Evolutionary conservation across 2,113 vertebrate genomes (phyloP).

Genomic region (Mixornis gularis): DNA sequence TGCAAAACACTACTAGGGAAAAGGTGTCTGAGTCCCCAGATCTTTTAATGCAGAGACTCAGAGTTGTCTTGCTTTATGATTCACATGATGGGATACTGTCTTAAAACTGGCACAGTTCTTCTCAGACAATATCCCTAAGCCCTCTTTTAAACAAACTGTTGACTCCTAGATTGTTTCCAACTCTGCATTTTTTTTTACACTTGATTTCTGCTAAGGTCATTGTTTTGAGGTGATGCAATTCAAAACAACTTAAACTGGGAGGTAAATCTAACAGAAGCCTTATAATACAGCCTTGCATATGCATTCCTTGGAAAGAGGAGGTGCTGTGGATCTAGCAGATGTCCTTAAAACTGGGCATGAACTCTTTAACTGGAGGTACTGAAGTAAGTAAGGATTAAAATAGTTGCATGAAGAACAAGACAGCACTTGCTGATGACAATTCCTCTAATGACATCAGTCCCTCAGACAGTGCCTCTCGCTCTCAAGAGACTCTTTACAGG

Average conservation of each 20-base stretch:
- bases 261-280: neutral
- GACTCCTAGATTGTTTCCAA: neutral
- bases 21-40: neutral
- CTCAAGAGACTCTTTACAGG: neutral
- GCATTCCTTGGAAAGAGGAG: neutral
- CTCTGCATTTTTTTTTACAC: neutral
- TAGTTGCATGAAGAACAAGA: neutral
- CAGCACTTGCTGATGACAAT: neutral
- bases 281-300: neutral
- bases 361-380: neutral
- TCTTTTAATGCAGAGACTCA: neutral
- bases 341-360: neutral
- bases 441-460: neutral
- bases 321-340: neutral
- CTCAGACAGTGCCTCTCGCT: neutral
- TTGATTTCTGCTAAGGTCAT: neutral
- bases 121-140: neutral
- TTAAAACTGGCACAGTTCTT: neutral
- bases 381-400: neutral
- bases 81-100: neutral
- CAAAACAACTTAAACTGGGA: neutral
- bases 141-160: neutral
- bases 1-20: neutral
- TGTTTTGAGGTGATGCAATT: neutral
- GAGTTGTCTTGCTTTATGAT: neutral